Evolutionary conservation across 2,113 vertebrate genomes (phyloP), one percentile per base, ranked within the genome.

Genomic region (Pardalotus punctatus): DNA sequence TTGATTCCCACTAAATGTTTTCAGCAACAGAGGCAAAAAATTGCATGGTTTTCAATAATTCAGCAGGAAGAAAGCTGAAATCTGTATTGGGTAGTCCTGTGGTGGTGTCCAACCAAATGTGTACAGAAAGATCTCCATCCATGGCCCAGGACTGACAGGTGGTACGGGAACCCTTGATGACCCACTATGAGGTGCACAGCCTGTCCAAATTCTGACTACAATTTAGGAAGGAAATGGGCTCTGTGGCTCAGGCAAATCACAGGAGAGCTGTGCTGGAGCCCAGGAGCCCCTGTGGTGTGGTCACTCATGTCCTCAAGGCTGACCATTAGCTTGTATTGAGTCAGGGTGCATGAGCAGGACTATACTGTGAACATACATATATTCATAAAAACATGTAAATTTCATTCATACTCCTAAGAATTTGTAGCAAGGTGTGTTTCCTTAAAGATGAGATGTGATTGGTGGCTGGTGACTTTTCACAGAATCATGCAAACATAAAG

Each of bases 141-240:
- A 6, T 20, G 56, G 23, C 2, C 1, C 8, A 35, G 50, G 25
- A 65, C 53, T 5, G 5, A 14, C 14, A 47, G 47, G 12, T 5
- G 51, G 24, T 47, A 10, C 50, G 50, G 38, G 60, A 40, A 66
- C 9, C 29, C 27, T 58, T 69, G 31, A 40, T 23, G 24, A 85
- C 25, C 28, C 40, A 1, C 12, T 27, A 11, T 3, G 1, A 19
- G 14, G 3, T 36, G 61, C n/a, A 47, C 2, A 19, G 3, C 14
- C n/a, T 60, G 25, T 12, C 20, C 0, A 1, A 13, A 42, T 61
- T 22, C 6, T 61, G 24, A 29, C 27, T 73, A 4, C 4, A 2
- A 2, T 45, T 54, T 66, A 27, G 47, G 43, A 79, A 42, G 3
- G 33, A 28, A 77, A 11, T 14, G n/a, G 45, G 4, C 11, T 65